A percentile compares a stretch with the other conserved stretches of the same genome.
Conservation (phyloP, 2,888 invertebrate genomes). For the Calephelis perditalis region DNA sequence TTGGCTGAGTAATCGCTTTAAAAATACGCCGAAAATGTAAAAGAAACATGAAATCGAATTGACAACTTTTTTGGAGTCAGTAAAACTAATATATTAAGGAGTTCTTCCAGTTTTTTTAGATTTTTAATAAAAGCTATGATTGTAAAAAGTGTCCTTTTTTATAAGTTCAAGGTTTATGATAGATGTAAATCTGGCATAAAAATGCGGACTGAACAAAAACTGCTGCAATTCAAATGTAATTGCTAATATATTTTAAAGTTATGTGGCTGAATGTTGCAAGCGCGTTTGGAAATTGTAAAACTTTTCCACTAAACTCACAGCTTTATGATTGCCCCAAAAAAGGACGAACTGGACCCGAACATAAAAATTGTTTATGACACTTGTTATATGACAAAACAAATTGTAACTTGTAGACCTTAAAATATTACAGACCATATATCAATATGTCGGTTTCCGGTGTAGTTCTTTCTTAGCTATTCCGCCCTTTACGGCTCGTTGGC, state of each 20-base stretch:
- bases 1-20: no score
- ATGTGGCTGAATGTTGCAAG: not conserved
- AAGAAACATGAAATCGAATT: no score
- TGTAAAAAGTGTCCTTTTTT: not conserved
- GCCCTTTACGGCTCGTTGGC: no score
- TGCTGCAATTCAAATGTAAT: not conserved
- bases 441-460: no score
- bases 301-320: slow-evolving; percentile 8
- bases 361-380: slow-evolving; percentile 10
- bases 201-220: not conserved
- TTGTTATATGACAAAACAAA: not conserved
- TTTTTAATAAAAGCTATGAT: no score
- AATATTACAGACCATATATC: no score
- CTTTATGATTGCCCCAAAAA: not conserved
- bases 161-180: not conserved
- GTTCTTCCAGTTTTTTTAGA: no score
- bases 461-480: no score
- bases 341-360: not conserved
- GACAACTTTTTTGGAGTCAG: no score
- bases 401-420: not conserved
- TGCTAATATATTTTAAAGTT: slow-evolving; percentile 11
- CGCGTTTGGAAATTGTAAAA: slow-evolving; percentile 7
- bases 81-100: no score
- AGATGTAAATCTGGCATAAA: not conserved
- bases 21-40: no score